Percentiles rank a stretch among this genome's conserved stretches.
phyloP scores from a whole-genome alignment of 2,888 invertebrate genomes.

The Maniola hyperantus region DNA sequence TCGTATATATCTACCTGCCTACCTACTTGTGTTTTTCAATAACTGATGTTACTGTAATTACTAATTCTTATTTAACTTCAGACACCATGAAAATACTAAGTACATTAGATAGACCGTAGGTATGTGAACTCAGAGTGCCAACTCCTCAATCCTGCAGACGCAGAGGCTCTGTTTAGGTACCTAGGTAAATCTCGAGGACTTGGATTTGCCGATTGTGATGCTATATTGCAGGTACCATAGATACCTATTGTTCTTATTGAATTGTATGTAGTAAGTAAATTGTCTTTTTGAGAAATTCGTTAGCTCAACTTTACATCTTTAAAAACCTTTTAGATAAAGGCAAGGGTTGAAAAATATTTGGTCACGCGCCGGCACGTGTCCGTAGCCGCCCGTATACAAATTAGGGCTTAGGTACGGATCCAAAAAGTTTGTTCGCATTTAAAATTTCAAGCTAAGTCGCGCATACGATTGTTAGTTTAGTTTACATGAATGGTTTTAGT shows the following conservation, averaged over 20 bases:
- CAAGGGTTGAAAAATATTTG: slow-evolving; percentile 33
- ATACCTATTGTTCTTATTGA: not conserved
- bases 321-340: slow-evolving; percentile 20
- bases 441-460: slow-evolving; percentile 63
- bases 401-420: slow-evolving; percentile 71
- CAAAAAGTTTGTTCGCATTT: slow-evolving; percentile 55
- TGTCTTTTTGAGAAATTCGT: not conserved
- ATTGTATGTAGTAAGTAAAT: not conserved
- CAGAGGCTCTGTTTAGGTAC: too few species aligned
- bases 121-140: too few species aligned
- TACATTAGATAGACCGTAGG: too few species aligned
- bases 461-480: slow-evolving; percentile 79
- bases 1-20: not conserved
- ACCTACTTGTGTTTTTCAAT: not conserved
- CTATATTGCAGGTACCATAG: too few species aligned
- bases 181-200: too few species aligned
- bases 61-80: too few species aligned
- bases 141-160: too few species aligned
- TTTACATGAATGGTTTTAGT: slow-evolving; percentile 47
- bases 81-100: too few species aligned
- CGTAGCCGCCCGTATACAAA: slow-evolving; percentile 71
- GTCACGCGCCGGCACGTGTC: slow-evolving; percentile 70
- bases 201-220: too few species aligned
- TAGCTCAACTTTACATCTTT: slow-evolving; percentile 9
- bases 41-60: not conserved